Conservation (phyloP, 2,797 vertebrate genomes). For the Xiphophorus birchmanni region DNA sequence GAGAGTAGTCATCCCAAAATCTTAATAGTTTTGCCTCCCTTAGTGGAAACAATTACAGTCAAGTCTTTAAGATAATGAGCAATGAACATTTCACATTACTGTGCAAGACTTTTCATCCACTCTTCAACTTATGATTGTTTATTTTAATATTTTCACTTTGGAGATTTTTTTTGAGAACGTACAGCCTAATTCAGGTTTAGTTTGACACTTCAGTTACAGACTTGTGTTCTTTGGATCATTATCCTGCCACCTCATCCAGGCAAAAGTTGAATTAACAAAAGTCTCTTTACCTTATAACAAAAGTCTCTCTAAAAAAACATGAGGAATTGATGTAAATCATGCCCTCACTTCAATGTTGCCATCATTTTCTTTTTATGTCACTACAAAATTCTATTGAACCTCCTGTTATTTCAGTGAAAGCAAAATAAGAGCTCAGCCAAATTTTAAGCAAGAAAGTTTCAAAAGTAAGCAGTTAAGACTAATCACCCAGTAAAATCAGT, state of each 20-base stretch:
- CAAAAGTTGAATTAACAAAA: not conserved
- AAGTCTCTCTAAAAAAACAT: not conserved
- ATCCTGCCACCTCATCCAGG: not conserved
- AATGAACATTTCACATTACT: not conserved
- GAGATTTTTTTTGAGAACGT: no score
- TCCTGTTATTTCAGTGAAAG: not conserved
- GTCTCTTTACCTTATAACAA: not conserved
- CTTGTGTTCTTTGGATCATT: not conserved
- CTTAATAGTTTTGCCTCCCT: not conserved
- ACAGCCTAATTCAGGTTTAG: no score
- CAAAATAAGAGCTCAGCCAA: not conserved
- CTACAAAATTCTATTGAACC: not conserved
- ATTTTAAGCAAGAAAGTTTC: not conserved
- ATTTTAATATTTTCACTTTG: no score
- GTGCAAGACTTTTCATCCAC: not conserved
- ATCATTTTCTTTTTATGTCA: not conserved
- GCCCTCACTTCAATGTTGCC: not conserved
- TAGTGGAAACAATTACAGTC: not conserved
- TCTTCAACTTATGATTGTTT: no score
- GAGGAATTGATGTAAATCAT: not conserved
- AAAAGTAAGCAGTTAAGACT: not conserved
- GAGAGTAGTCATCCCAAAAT: not conserved
- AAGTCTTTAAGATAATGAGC: not conserved
- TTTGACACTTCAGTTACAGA: not conserved
- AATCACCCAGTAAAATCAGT: not conserved